phyloP scores from a whole-genome alignment of 2,797 vertebrate species.

The Characodon lateralis region DNA sequence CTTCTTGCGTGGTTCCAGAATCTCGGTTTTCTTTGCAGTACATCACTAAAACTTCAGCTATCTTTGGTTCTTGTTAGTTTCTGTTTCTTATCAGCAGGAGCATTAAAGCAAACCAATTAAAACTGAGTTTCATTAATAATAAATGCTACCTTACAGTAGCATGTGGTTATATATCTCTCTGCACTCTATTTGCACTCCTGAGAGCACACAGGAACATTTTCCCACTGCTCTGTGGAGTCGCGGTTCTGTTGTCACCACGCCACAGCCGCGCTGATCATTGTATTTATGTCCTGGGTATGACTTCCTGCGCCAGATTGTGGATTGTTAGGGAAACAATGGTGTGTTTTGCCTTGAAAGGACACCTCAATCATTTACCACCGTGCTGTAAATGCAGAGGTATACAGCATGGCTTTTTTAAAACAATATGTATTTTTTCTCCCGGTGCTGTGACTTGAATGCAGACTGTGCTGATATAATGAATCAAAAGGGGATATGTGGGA shows the following conservation, averaged over 20 bases:
- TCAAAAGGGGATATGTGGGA: constrained; percentile 47
- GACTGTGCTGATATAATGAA: constrained; percentile 34
- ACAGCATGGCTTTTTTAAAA: constrained; percentile 25
- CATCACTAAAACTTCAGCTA: constrained; percentile 7
- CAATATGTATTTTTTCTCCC: constrained; percentile 52
- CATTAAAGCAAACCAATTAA: neutral
- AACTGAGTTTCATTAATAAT: neutral
- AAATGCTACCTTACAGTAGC: neutral
- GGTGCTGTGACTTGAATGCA: constrained; percentile 45
- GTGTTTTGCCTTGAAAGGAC: constrained; percentile 70
- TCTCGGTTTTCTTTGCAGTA: neutral
- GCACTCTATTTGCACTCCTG: constrained; percentile 24
- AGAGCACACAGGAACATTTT: constrained; percentile 57
- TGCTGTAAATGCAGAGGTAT: constrained; percentile 45
- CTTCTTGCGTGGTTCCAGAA: constrained; percentile 11
- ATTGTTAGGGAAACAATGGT: constrained; percentile 77
- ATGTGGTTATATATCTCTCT: constrained; percentile 1
- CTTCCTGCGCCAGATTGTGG: constrained; percentile 74
- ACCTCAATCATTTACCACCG: constrained; percentile 65
- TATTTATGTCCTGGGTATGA: constrained; percentile 75
- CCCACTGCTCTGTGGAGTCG: constrained; percentile 69
- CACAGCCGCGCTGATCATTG: constrained; percentile 72
- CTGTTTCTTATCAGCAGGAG: neutral
- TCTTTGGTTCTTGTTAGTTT: neutral
- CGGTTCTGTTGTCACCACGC: constrained; percentile 55